Evolutionary conservation across 1,140 invertebrate genomes (phyloP).

Genomic region (Brachionus plicatilis): DNA sequence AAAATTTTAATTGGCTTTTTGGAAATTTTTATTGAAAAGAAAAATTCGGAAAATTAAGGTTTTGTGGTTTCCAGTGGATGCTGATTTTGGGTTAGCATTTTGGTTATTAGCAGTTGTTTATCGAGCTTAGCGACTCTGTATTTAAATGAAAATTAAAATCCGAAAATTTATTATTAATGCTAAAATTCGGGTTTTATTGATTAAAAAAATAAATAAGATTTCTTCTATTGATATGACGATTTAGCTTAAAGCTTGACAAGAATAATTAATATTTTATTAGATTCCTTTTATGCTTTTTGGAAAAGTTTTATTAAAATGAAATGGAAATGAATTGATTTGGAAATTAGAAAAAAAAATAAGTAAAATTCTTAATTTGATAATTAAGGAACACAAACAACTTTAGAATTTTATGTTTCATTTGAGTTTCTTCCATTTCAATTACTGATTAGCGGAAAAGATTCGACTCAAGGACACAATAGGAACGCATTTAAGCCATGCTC

Average conservation of each 20-base stretch:
- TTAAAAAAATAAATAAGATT: conserved; percentile 20
- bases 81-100: not conserved
- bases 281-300: not conserved
- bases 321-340: conserved; percentile 14
- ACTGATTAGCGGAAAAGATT: not conserved
- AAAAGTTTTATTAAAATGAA: not conserved
- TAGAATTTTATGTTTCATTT: not conserved
- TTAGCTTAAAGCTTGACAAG: conserved; percentile 32
- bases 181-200: not conserved
- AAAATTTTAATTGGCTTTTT: too few relatives aligned
- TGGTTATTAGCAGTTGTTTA: not conserved
- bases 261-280: conserved; percentile 27
- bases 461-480: not conserved
- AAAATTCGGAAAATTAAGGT: too few relatives aligned
- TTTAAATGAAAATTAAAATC: not conserved
- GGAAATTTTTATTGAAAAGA: not conserved
- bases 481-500: not conserved
- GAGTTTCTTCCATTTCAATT: not conserved
- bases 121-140: not conserved
- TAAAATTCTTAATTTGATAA: not conserved
- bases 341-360: not conserved
- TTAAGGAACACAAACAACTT: not conserved
- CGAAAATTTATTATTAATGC: not conserved
- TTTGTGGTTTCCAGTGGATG: not conserved
- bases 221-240: conserved; percentile 11